Evolutionary conservation across 2,113 vertebrate genomes (phyloP).

Genomic region (Larimichthys crocea): DNA sequence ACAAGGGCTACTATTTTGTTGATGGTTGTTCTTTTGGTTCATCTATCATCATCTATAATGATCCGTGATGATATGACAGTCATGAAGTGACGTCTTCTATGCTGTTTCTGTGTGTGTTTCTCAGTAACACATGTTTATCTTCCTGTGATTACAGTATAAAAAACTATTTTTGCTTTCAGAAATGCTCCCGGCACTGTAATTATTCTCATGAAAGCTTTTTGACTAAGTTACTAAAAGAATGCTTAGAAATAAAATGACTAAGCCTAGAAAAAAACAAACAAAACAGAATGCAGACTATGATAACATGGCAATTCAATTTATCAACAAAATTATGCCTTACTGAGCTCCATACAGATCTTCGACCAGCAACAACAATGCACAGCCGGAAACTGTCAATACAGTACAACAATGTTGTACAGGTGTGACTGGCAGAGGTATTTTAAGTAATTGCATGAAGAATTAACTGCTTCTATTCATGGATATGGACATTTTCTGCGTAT

Average conservation of each 20-base stretch:
- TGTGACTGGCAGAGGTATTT: not conserved
- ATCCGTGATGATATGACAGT: not conserved
- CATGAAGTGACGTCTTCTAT: not conserved
- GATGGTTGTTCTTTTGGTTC: not conserved
- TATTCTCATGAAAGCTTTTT: not conserved
- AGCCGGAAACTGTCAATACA: not conserved
- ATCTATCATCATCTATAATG: not conserved
- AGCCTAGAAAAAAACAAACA: not conserved
- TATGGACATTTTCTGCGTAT: too few relatives aligned
- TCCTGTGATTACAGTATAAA: not conserved
- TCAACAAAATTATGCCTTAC: not conserved
- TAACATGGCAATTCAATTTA: not conserved
- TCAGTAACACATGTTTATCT: not conserved
- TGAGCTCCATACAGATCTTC: not conserved
- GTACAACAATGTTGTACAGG: not conserved
- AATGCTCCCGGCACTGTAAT: not conserved
- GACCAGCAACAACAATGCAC: not conserved
- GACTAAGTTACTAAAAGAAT: not conserved
- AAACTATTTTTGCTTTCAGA: not conserved
- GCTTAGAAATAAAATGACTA: not conserved
- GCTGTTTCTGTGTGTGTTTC: not conserved
- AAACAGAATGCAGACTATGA: not conserved
- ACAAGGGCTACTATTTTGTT: not conserved
- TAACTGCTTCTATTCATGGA: too few relatives aligned
- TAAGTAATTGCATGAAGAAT: too few relatives aligned